Conservation (phyloP, 2,797 vertebrate species). For the Morelia viridis region DNA sequence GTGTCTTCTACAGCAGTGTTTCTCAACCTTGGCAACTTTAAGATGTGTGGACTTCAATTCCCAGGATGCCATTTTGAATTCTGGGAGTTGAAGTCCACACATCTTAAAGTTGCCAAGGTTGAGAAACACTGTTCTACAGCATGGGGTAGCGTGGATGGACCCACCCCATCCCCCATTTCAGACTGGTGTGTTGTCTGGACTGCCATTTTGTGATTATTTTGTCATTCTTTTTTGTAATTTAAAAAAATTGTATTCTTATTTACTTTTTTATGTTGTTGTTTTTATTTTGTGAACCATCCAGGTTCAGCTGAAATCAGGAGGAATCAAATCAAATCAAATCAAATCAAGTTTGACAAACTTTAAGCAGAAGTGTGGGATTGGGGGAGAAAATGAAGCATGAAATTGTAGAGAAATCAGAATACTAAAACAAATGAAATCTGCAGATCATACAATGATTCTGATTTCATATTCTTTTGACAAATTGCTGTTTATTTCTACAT, state of each 20-base stretch:
- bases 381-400: not conserved
- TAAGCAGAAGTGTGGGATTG: not conserved
- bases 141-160: not conserved
- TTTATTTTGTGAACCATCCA: too few relatives aligned
- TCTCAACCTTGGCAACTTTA: not conserved
- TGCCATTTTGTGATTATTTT: too few relatives aligned
- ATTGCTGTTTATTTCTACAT: slow-evolving; percentile 10
- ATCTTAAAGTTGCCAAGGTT: not conserved
- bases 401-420: not conserved
- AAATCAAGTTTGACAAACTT: not conserved
- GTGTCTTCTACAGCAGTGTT: not conserved
- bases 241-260: too few relatives aligned
- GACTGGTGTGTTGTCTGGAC: too few relatives aligned
- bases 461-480: not conserved
- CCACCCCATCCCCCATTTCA: not conserved
- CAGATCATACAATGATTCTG: not conserved
- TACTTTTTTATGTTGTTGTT: too few relatives aligned
- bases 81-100: not conserved
- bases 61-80: not conserved
- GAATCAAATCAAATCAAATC: too few relatives aligned
- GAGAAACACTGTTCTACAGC: not conserved
- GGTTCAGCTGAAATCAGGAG: too few relatives aligned
- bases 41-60: not conserved
- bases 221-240: too few relatives aligned
- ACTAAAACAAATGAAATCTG: not conserved